phyloP scores from a whole-genome alignment of 2,113 vertebrate species.

The Tenrec ecaudatus region DNA sequence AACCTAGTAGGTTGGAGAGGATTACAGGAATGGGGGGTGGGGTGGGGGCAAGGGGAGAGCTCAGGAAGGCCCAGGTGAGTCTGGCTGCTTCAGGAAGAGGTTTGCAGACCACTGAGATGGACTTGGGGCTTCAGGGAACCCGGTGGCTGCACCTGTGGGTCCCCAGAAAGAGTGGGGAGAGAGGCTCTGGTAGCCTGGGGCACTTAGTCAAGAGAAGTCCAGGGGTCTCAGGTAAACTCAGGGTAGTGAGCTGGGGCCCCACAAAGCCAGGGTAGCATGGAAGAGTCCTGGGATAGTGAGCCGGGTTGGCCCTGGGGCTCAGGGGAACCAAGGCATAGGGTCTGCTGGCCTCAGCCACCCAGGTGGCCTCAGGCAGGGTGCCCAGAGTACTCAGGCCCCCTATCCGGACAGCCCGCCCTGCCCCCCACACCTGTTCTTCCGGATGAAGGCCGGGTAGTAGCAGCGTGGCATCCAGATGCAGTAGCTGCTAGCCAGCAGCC shows the following conservation, averaged over 20 bases:
- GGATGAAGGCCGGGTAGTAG: constrained; percentile 89
- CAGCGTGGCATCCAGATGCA: constrained; percentile 92
- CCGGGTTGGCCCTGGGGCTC: not conserved
- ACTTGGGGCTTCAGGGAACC: no score
- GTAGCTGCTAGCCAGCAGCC: constrained; percentile 91
- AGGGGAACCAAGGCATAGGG: no score
- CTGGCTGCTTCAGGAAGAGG: not conserved
- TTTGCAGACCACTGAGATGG: not conserved
- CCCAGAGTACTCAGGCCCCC: not conserved
- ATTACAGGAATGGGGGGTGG: no score
- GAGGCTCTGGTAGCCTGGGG: not conserved
- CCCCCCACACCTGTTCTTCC: constrained; percentile 90
- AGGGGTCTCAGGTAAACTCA: not conserved
- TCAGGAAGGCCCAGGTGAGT: not conserved
- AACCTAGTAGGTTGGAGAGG: no score
- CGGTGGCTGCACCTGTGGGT: no score
- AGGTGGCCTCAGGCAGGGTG: no score
- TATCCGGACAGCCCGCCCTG: accelerated
- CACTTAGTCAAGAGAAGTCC: not conserved
- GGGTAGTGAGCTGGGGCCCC: no score
- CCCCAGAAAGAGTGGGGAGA: not conserved
- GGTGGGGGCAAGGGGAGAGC: not conserved
- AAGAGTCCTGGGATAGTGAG: not conserved
- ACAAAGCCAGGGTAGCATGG: not conserved
- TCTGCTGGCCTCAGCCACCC: no score